Percentiles rank a stretch among this genome's conserved stretches.
phyloP scores from a whole-genome alignment of 1,140 invertebrate genomes.

The Carposina sasakii region DNA sequence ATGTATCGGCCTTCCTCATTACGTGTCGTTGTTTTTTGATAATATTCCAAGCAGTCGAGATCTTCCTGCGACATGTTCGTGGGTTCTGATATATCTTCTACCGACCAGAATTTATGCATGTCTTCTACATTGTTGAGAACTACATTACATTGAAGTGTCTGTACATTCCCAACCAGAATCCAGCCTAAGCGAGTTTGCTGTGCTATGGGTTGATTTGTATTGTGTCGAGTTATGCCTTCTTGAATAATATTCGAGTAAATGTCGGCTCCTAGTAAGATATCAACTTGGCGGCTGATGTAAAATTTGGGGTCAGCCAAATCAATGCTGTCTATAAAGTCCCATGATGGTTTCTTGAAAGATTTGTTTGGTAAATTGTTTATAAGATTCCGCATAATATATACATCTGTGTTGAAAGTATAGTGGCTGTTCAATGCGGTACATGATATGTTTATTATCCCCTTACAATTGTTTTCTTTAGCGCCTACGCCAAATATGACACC shows the following conservation, averaged over 20 bases:
- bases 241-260: background rate
- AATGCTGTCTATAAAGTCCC: background rate
- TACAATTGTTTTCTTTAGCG: background rate
- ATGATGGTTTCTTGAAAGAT: conserved; percentile 1
- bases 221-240: background rate
- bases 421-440: background rate
- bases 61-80: background rate
- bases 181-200: background rate
- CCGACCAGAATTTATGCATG: background rate
- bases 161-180: background rate
- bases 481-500: conserved; percentile 3
- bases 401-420: background rate
- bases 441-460: background rate
- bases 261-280: background rate
- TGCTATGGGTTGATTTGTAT: background rate
- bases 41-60: background rate
- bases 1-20: background rate
- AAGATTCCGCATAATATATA: background rate
- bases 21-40: background rate
- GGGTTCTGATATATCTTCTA: background rate
- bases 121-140: background rate
- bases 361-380: background rate
- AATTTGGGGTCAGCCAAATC: background rate
- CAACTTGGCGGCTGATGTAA: background rate
- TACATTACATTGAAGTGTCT: background rate